These are phyloP conservation scores for Phenganax subtilis DNA, from an alignment of 92 coral and sea anemone genomes.

Conservation along the genomic window DNA sequence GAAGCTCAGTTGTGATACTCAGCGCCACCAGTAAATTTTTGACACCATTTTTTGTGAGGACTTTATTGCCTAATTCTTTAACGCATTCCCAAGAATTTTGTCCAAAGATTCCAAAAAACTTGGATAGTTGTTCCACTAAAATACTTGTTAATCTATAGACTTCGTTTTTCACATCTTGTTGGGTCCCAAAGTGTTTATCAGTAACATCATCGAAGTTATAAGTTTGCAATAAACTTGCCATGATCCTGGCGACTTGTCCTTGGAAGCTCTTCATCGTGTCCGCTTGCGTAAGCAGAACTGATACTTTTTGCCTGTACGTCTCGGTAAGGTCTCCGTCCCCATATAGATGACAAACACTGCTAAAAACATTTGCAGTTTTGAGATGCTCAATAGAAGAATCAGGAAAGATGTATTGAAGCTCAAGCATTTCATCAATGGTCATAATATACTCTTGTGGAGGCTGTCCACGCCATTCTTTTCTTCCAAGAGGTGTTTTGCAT, in stretches of 20 bases:
- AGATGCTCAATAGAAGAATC: conserved; percentile 10
- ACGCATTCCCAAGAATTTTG: too few species aligned
- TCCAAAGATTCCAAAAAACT: conserved; percentile 8
- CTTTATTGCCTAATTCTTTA: neutral
- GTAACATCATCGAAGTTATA: neutral
- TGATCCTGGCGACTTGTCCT: too few species aligned
- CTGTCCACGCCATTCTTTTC: neutral
- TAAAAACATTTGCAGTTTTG: conserved; percentile 29
- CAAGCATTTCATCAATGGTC: conserved; percentile 9
- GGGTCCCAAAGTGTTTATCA: conserved; percentile 8
- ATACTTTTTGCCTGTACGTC: conserved; percentile 11
- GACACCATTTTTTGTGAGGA: neutral
- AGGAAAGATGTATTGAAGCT: conserved; percentile 7
- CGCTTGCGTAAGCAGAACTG: neutral
- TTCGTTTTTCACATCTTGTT: conserved; percentile 32
- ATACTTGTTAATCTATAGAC: conserved; percentile 26
- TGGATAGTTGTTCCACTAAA: conserved; percentile 4
- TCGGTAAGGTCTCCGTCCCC: neutral
- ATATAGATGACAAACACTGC: conserved; percentile 29
- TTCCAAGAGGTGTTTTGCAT: conserved; percentile 17
- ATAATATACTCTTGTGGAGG: conserved; percentile 5
- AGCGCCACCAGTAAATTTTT: conserved; percentile 1
- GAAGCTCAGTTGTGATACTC: neutral
- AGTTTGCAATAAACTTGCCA: conserved; percentile 4
- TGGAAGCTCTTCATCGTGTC: conserved; percentile 19